A percentile compares a stretch with the other conserved stretches of the same genome.
Evolutionary conservation across 2,113 vertebrate species (phyloP).

Genomic region (Fukomys damarensis): DNA sequence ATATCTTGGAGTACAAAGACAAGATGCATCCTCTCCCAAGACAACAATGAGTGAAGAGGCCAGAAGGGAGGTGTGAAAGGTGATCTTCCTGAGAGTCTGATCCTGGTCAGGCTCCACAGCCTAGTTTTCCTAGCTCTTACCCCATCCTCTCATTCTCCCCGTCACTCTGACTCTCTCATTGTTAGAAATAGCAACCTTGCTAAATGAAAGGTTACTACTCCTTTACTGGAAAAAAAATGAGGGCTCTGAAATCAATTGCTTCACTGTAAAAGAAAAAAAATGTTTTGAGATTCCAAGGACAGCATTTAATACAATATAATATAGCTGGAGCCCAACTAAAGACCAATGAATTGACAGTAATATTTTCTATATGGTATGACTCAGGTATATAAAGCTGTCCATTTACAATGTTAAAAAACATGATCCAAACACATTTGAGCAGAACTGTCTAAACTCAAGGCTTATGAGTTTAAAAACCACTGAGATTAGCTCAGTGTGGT

Average conservation of each 20-base stretch:
- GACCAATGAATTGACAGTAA: neutral
- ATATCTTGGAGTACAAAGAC: neutral
- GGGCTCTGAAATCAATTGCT: neutral
- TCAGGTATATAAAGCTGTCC: neutral
- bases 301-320: neutral
- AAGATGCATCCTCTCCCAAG: neutral
- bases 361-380: slow-evolving; percentile 1
- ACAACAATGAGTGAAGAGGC: neutral
- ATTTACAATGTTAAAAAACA: neutral
- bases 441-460: neutral
- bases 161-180: neutral
- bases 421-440: neutral
- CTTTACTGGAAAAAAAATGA: neutral
- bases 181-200: slow-evolving; percentile 3
- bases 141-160: neutral
- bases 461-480: neutral
- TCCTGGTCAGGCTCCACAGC: neutral
- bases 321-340: neutral
- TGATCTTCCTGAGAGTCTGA: neutral
- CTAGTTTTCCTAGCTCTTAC: neutral
- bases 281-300: neutral
- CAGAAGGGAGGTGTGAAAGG: neutral
- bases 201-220: slow-evolving; percentile 11
- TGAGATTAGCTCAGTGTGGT: neutral
- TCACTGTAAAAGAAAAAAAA: neutral